A percentile compares a stretch with the other conserved stretches of the same genome.
phyloP scores from a whole-genome alignment of 92 coral and sea anemone species.

The Bergia sp. region DNA sequence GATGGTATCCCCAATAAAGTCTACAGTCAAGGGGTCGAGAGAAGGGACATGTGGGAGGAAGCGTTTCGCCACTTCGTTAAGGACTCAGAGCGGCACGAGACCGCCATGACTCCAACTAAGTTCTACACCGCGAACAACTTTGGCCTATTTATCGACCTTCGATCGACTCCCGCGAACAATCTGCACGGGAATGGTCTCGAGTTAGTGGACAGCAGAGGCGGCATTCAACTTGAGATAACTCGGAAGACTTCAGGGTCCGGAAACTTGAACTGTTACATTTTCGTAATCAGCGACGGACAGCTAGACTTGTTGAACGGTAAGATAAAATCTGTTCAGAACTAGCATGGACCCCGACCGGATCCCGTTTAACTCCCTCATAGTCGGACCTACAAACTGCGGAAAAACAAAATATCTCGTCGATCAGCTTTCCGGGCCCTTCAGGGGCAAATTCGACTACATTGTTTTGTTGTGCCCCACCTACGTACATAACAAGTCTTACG shows the following conservation, averaged over 20 bases:
- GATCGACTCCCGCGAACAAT: background rate
- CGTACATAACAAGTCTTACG: constrained; percentile 11
- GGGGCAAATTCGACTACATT: constrained; percentile 44
- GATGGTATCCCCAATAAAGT: background rate
- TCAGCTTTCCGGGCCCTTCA: constrained; percentile 8
- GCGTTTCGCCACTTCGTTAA: background rate
- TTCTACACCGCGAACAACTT: background rate
- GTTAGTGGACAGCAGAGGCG: background rate
- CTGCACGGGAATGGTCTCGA: background rate
- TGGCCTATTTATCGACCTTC: background rate
- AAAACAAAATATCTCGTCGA: constrained; percentile 45
- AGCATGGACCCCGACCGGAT: background rate
- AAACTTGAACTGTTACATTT: background rate
- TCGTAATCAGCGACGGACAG: background rate
- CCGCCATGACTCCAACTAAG: background rate
- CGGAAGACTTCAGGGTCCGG: background rate
- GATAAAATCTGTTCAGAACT: background rate
- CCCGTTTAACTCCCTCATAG: background rate
- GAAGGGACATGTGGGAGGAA: background rate
- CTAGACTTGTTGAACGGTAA: background rate
- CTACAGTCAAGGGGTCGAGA: background rate
- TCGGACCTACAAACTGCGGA: background rate
- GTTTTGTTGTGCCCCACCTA: constrained; percentile 46
- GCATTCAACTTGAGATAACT: background rate
- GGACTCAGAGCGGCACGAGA: background rate